These are phyloP conservation scores for Ips typographus DNA, from an alignment of 1,140 invertebrate species.

Conservation along the genomic window DNA sequence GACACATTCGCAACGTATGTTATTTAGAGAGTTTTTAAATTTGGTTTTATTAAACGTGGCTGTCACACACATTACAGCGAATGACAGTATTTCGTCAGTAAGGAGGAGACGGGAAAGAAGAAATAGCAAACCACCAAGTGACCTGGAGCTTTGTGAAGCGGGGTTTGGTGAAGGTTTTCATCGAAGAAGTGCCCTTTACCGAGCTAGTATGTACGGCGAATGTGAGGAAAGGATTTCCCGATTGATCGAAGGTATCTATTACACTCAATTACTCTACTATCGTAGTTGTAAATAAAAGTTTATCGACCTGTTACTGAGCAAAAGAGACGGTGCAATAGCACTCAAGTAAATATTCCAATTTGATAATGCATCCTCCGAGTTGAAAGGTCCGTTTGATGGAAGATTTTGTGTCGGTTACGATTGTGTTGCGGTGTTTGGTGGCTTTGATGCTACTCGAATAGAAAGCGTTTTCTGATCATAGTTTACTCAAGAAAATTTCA, in stretches of 20 bases:
- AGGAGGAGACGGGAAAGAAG: slow-evolving; percentile 29
- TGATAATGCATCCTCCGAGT: slow-evolving; percentile 14
- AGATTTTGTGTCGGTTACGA: neutral
- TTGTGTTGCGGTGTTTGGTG: no score
- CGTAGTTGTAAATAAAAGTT: neutral
- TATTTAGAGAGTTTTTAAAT: neutral
- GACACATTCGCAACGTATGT: neutral
- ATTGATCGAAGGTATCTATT: slow-evolving; percentile 41
- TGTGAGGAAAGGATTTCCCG: slow-evolving; percentile 45
- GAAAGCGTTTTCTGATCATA: no score
- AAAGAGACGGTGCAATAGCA: slow-evolving; percentile 5
- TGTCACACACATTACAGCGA: slow-evolving; percentile 9
- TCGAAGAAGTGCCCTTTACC: slow-evolving; percentile 48
- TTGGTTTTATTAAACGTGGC: no score
- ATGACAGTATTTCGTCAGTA: slow-evolving; percentile 2
- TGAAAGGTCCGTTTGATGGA: neutral
- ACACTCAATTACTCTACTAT: neutral
- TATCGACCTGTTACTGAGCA: neutral
- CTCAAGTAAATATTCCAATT: slow-evolving; percentile 28
- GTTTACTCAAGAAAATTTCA: no score
- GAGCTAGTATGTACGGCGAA: slow-evolving; percentile 50
- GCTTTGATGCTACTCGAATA: no score
- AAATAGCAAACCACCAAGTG: slow-evolving; percentile 46
- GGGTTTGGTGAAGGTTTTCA: slow-evolving; percentile 51
- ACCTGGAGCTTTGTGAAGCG: slow-evolving; percentile 48